These are phyloP conservation scores for Augiades crinisus DNA, from an alignment of 2,888 invertebrate species.

Conservation along the genomic window DNA sequence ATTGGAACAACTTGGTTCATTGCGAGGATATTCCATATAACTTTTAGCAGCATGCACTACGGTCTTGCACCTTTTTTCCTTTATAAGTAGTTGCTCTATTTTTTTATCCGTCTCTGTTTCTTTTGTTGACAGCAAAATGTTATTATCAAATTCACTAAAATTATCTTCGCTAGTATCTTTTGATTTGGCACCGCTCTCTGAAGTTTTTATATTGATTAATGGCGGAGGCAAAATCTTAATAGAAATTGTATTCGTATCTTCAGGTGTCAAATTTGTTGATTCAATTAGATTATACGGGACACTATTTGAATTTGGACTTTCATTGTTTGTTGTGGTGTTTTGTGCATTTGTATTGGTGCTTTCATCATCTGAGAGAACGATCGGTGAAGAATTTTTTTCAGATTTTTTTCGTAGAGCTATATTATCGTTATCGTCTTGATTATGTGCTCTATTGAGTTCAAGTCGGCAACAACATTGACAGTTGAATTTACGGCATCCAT, in stretches of 20 bases:
- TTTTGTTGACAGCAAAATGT: too few species aligned
- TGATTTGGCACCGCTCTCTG: background rate
- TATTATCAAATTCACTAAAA: too few species aligned
- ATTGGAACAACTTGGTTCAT: background rate
- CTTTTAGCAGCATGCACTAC: background rate
- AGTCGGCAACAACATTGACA: slow-evolving; percentile 50
- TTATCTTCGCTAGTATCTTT: too few species aligned
- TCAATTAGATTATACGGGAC: background rate
- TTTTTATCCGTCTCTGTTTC: too few species aligned
- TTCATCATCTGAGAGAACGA: slow-evolving; percentile 15
- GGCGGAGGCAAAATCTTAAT: background rate
- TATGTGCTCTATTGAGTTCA: slow-evolving; percentile 26
- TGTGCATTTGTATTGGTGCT: background rate
- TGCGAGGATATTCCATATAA: background rate
- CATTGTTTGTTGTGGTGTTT: background rate
- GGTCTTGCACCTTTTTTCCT: slow-evolving; percentile 1
- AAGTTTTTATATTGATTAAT: too few species aligned
- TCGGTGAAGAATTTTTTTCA: background rate
- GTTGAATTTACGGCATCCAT: slow-evolving; percentile 34
- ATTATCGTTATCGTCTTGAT: background rate
- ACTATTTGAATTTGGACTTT: background rate
- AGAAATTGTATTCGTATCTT: background rate
- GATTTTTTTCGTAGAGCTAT: background rate
- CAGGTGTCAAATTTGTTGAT: background rate
- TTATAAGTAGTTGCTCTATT: background rate